phyloP scores from a whole-genome alignment of 2,113 vertebrate species.

The Caracal caracal region DNA sequence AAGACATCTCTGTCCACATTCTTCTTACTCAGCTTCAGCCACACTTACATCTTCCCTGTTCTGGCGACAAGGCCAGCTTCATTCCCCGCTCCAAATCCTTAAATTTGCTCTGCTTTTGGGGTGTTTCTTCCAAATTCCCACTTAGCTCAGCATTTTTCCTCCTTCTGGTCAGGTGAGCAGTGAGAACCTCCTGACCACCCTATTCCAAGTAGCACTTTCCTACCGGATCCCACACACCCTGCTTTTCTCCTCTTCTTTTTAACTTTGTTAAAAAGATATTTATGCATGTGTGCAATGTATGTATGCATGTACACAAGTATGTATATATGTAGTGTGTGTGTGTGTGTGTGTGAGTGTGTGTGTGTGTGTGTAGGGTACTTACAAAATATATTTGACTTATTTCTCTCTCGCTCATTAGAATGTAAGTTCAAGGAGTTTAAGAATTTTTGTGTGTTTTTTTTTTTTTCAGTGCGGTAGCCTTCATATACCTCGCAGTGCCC shows the following conservation, averaged over 20 bases:
- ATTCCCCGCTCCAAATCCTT: not conserved
- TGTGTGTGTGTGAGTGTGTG: not conserved
- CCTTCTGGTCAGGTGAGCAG: not conserved
- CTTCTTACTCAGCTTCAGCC: not conserved
- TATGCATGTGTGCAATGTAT: not conserved
- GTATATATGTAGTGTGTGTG: not conserved
- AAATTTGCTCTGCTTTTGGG: not conserved
- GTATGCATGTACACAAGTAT: not conserved
- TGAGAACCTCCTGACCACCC: not conserved
- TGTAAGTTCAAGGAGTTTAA: not conserved
- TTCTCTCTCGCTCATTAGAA: not conserved
- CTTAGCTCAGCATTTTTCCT: not conserved
- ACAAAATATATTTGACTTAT: not conserved
- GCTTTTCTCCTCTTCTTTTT: not conserved
- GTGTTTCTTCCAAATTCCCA: not conserved
- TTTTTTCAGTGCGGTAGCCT: not conserved
- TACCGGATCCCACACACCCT: rapidly evolving
- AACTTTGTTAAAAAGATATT: not conserved
- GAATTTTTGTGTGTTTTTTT: not conserved
- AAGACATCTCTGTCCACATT: not conserved
- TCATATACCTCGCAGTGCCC: not conserved
- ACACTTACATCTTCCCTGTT: not conserved
- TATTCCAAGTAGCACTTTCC: not conserved
- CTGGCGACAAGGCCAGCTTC: not conserved
- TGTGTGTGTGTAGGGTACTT: not conserved